Conservation (phyloP, 2,888 invertebrate genomes). For the Leptopilina syphax region DNA sequence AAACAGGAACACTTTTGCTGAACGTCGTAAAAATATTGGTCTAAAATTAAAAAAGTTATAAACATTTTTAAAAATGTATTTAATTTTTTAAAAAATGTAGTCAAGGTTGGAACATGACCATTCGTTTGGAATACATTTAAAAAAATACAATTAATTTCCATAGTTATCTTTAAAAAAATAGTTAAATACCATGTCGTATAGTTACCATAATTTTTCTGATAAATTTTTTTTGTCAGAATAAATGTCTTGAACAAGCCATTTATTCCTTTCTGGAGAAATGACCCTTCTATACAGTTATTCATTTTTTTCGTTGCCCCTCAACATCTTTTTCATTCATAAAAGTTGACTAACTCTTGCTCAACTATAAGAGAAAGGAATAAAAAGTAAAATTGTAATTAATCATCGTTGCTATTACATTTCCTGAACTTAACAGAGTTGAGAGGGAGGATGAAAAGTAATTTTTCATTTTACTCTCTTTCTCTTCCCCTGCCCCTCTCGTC, state of each 20-base stretch:
- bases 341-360: background rate
- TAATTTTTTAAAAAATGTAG: no score
- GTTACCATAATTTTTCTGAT: no score
- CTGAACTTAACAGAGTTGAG: background rate
- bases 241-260: background rate
- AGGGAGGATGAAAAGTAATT: background rate
- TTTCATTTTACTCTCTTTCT: background rate
- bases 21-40: no score
- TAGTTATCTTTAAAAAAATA: no score
- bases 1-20: no score
- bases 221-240: no score
- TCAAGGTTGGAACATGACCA: no score
- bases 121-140: no score
- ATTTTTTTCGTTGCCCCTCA: background rate
- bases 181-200: no score
- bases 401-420: conserved; percentile 12
- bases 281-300: background rate
- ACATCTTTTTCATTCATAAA: background rate
- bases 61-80: no score
- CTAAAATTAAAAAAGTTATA: no score
- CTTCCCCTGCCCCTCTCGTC: background rate
- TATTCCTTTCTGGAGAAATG: background rate
- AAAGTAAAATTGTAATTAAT: conserved; percentile 18
- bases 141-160: no score
- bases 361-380: background rate